Evolutionary conservation across 2,797 vertebrate species (phyloP).

Genomic region (Molossus alvarezi): DNA sequence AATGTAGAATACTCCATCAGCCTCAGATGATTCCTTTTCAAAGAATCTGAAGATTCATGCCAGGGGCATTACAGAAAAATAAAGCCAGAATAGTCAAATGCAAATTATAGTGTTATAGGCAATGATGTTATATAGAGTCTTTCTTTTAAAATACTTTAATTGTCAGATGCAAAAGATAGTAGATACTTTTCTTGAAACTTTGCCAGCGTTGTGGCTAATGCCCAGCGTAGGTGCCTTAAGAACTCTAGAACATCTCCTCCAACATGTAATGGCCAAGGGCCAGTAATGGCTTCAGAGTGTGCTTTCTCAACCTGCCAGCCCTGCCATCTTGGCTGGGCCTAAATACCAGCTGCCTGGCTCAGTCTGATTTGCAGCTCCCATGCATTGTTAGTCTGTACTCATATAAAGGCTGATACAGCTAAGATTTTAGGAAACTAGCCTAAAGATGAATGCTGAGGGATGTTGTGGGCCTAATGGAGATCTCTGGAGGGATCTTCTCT

Average conservation of each 20-base stretch:
- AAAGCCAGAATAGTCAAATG: neutral
- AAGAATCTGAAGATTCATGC: conserved; percentile 58
- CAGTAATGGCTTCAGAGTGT: neutral
- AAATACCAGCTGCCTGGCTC: neutral
- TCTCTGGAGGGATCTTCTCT: conserved; percentile 7
- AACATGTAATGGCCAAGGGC: neutral
- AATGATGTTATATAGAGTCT: neutral
- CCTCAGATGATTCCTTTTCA: conserved; percentile 34
- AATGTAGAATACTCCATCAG: neutral
- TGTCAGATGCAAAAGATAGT: conserved; percentile 32
- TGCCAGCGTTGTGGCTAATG: neutral
- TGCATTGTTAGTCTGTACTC: neutral
- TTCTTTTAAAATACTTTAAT: conserved; percentile 35
- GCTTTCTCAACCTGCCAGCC: neutral
- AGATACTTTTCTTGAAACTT: neutral
- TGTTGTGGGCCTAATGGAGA: neutral
- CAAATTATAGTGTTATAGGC: neutral
- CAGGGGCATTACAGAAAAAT: conserved; percentile 39
- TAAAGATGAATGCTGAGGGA: neutral
- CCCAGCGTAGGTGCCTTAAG: neutral
- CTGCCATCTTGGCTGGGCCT: neutral
- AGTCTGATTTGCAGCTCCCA: neutral
- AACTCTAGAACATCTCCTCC: neutral
- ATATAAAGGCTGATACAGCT: neutral
- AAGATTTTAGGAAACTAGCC: conserved; percentile 1